These are phyloP conservation scores for Achlya flavicornis DNA, from an alignment of 2,888 invertebrate species.

Conservation along the genomic window DNA sequence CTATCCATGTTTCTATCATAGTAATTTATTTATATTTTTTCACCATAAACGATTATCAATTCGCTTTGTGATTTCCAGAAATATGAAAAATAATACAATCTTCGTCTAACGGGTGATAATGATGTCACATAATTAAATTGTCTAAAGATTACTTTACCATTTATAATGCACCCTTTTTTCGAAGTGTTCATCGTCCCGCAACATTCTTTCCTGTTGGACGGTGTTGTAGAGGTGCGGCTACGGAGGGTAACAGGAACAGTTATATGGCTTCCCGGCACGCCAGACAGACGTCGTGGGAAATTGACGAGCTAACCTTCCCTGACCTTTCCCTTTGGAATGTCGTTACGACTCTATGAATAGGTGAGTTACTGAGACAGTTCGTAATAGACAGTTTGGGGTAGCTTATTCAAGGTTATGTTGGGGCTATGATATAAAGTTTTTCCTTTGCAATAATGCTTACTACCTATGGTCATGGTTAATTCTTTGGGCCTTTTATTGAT, in stretches of 20 bases:
- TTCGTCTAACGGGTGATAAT: background rate
- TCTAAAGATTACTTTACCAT: slow-evolving; percentile 12
- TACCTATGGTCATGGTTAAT: background rate
- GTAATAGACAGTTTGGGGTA: background rate
- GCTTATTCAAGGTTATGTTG: background rate
- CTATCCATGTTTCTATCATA: no score
- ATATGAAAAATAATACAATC: background rate
- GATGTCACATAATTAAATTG: slow-evolving; percentile 18
- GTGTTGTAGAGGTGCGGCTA: background rate
- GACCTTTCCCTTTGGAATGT: slow-evolving; percentile 48
- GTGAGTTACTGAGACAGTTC: background rate
- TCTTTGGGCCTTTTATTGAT: background rate
- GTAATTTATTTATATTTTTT: no score
- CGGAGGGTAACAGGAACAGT: slow-evolving; percentile 31
- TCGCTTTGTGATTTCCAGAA: background rate
- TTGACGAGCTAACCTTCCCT: slow-evolving; percentile 44
- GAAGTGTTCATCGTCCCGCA: slow-evolving; percentile 35
- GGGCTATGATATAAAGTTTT: no score
- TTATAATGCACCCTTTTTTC: slow-evolving; percentile 34
- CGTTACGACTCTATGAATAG: slow-evolving; percentile 8
- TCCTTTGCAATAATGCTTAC: no score
- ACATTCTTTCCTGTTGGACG: slow-evolving; percentile 36
- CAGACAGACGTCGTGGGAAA: slow-evolving; percentile 55
- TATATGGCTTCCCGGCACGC: slow-evolving; percentile 55
- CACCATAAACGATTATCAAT: background rate